phyloP scores from a whole-genome alignment of 1,140 invertebrate species.

The Berghia stephanieae region DNA sequence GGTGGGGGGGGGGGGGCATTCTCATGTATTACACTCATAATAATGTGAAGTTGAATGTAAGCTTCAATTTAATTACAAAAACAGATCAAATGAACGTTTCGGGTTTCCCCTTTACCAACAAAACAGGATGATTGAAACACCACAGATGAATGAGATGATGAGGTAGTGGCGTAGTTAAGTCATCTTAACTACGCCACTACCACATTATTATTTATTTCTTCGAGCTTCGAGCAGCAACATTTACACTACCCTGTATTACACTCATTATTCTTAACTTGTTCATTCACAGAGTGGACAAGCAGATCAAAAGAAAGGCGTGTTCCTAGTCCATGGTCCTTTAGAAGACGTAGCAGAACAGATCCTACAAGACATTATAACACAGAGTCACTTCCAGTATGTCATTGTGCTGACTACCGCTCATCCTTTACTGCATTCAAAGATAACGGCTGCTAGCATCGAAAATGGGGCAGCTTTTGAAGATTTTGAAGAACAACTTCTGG shows the following conservation, averaged over 20 bases:
- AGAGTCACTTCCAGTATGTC: constrained; percentile 70
- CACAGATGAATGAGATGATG: no score
- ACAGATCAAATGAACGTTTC: no score
- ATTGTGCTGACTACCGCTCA: constrained; percentile 70
- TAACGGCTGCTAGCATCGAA: constrained; percentile 37
- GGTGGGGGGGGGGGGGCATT: no score
- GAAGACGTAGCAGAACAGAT: constrained; percentile 68
- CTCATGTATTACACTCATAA: no score
- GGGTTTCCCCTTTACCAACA: no score
- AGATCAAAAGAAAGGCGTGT: constrained; percentile 70
- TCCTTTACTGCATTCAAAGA: constrained; percentile 64
- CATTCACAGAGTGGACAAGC: constrained; percentile 46
- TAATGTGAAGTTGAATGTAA: no score
- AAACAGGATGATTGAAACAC: no score
- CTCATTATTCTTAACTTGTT: not conserved
- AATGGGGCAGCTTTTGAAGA: constrained; percentile 58
- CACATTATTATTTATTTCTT: no score
- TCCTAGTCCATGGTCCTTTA: constrained; percentile 70
- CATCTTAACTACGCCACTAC: no score
- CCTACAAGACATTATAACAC: constrained; percentile 69
- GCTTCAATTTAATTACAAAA: no score
- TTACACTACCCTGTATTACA: not conserved
- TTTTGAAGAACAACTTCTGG: constrained; percentile 68
- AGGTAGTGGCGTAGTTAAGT: no score
- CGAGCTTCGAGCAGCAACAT: no score